A percentile compares a stretch with the other conserved stretches of the same genome.
Conservation (phyloP, 2,888 invertebrate species). For the Agrotis puta region DNA sequence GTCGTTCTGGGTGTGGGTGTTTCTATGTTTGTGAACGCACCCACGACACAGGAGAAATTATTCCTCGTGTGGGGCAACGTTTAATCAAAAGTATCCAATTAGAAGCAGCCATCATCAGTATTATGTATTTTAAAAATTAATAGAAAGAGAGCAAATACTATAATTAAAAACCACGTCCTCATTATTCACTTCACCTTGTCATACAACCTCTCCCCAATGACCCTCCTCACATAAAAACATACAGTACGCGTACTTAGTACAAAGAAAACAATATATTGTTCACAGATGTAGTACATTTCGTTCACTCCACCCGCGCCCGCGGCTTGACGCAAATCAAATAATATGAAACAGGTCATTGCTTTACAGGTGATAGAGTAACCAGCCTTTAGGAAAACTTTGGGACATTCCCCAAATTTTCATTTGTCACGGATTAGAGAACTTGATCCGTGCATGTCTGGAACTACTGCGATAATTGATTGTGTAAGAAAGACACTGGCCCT, state of each 20-base stretch:
- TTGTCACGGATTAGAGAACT: neutral
- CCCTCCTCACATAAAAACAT: neutral
- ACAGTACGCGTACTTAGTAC: neutral
- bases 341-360: slow-evolving; percentile 59
- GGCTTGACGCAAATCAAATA: slow-evolving; percentile 57
- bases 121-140: too few relatives aligned
- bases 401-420: slow-evolving; percentile 1
- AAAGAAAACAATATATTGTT: slow-evolving; percentile 15
- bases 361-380: slow-evolving; percentile 13
- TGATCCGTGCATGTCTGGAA: too few relatives aligned
- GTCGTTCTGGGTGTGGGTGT: too few relatives aligned
- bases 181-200: neutral
- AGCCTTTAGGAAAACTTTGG: neutral
- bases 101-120: too few relatives aligned
- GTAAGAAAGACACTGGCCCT: too few relatives aligned
- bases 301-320: slow-evolving; percentile 37
- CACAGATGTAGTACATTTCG: slow-evolving; percentile 13
- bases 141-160: too few relatives aligned
- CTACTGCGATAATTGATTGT: too few relatives aligned
- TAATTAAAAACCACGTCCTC: neutral
- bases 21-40: too few relatives aligned
- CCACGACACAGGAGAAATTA: too few relatives aligned
- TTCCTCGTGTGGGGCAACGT: too few relatives aligned
- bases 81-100: too few relatives aligned
- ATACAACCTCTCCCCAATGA: neutral